A percentile compares a stretch with the other conserved stretches of the same genome.
Conservation (phyloP, 2,797 vertebrate genomes). For the Chelon labrosus region DNA sequence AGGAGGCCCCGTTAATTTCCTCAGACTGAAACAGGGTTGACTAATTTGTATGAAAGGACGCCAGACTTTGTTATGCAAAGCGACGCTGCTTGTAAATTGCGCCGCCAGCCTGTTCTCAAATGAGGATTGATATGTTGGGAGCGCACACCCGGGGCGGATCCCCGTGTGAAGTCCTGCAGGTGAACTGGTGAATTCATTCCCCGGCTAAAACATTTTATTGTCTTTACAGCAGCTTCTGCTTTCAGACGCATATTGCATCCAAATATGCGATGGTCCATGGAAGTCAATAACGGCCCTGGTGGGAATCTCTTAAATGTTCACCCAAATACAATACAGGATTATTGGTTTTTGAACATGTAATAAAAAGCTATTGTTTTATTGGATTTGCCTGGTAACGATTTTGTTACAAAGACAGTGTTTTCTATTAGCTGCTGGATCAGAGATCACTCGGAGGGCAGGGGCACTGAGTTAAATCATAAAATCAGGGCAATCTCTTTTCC, state of each 20-base stretch:
- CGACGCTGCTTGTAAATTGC: conserved; percentile 33
- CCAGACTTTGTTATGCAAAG: conserved; percentile 63
- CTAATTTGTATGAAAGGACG: conserved; percentile 55
- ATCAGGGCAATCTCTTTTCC: conserved; percentile 79
- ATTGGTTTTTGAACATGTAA: conserved; percentile 84
- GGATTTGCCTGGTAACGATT: conserved; percentile 80
- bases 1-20: conserved; percentile 49
- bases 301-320: conserved; percentile 78
- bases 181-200: conserved; percentile 59
- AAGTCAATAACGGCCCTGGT: conserved; percentile 72
- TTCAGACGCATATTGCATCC: conserved; percentile 72
- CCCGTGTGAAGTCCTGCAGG: conserved; percentile 43
- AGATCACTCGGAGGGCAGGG: conserved; percentile 75
- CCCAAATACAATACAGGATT: conserved; percentile 77
- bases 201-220: conserved; percentile 64
- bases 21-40: conserved; percentile 44
- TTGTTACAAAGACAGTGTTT: conserved; percentile 78
- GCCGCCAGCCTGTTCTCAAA: conserved; percentile 31
- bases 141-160: neutral
- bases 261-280: conserved; percentile 69
- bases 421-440: conserved; percentile 81
- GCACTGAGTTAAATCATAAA: conserved; percentile 79
- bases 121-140: conserved; percentile 49
- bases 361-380: conserved; percentile 85
- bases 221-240: conserved; percentile 56